These are phyloP conservation scores for Sorex maritimensis DNA, from an alignment of 2,797 vertebrate genomes.

Conservation along the genomic window DNA sequence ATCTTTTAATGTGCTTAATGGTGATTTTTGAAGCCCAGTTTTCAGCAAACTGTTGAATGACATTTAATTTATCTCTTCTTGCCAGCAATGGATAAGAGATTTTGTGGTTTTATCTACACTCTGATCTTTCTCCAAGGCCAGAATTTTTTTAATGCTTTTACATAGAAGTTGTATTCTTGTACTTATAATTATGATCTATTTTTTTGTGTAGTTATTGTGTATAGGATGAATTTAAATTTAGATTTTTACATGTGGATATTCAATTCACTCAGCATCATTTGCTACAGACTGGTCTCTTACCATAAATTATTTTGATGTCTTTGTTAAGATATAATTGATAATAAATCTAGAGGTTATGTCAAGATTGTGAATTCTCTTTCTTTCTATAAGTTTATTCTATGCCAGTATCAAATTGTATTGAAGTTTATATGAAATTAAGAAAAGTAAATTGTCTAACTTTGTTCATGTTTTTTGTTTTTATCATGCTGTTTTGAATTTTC, in stretches of 20 bases:
- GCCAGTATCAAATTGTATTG: not conserved
- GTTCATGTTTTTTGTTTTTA: slow-evolving; percentile 37
- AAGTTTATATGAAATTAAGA: slow-evolving; percentile 52
- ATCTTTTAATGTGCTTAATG: slow-evolving; percentile 39
- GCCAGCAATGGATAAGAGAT: not conserved
- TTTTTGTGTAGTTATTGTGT: slow-evolving; percentile 36
- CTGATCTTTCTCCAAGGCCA: slow-evolving; percentile 14
- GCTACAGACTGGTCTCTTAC: slow-evolving; percentile 34
- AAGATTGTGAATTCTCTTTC: slow-evolving; percentile 2
- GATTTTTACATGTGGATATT: slow-evolving; percentile 36
- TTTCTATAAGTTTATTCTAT: not conserved
- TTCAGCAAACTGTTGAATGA: not conserved
- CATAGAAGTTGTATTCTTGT: slow-evolving; percentile 17
- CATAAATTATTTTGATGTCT: slow-evolving; percentile 41
- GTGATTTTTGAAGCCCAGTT: slow-evolving; percentile 24
- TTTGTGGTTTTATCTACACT: not conserved
- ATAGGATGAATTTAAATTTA: slow-evolving; percentile 54
- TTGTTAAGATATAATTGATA: slow-evolving; percentile 58
- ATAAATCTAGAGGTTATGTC: slow-evolving; percentile 63
- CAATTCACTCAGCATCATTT: slow-evolving; percentile 41
- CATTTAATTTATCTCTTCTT: not conserved
- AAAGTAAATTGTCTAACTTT: slow-evolving; percentile 13
- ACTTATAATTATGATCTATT: slow-evolving; percentile 35
- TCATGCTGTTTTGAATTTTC: not conserved
- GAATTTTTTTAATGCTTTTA: too few species aligned